phyloP scores from a whole-genome alignment of 2,797 vertebrate species.

The Synanceia verrucosa region DNA sequence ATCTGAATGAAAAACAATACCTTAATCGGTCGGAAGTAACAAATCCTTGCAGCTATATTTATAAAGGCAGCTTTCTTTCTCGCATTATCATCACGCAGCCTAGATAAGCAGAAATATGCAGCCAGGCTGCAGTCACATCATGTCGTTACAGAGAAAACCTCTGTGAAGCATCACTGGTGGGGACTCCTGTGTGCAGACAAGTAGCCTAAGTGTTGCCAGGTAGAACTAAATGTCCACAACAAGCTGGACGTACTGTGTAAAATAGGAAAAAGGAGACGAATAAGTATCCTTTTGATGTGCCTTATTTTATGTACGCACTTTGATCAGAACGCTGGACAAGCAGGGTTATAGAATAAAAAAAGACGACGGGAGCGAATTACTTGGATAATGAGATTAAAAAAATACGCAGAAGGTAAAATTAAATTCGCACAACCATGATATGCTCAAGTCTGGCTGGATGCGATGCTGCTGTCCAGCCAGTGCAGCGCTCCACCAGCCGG shows the following conservation, averaged over 20 bases:
- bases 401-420: not conserved
- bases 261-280: constrained; percentile 6
- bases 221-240: constrained; percentile 6
- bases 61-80: constrained; percentile 4
- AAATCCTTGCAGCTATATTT: constrained; percentile 8
- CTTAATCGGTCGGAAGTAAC: not conserved
- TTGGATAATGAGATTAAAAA: not conserved
- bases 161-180: constrained; percentile 38
- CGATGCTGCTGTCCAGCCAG: constrained; percentile 30
- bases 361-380: not conserved
- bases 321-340: not conserved
- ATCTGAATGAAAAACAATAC: not conserved
- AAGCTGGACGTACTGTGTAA: constrained; percentile 16
- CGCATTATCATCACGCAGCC: constrained; percentile 26
- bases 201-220: constrained; percentile 20
- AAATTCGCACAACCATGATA: not conserved
- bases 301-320: constrained; percentile 21
- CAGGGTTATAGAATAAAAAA: not conserved
- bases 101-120: constrained; percentile 9
- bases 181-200: constrained; percentile 38
- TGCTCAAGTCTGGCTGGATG: constrained; percentile 22
- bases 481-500: constrained; percentile 32
- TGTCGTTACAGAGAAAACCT: constrained; percentile 26
- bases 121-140: constrained; percentile 38
- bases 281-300: constrained; percentile 57